Evolutionary conservation across 1,140 invertebrate species (phyloP), one percentile per base, ranked within the genome.

Genomic region (Orius insidiosus): DNA sequence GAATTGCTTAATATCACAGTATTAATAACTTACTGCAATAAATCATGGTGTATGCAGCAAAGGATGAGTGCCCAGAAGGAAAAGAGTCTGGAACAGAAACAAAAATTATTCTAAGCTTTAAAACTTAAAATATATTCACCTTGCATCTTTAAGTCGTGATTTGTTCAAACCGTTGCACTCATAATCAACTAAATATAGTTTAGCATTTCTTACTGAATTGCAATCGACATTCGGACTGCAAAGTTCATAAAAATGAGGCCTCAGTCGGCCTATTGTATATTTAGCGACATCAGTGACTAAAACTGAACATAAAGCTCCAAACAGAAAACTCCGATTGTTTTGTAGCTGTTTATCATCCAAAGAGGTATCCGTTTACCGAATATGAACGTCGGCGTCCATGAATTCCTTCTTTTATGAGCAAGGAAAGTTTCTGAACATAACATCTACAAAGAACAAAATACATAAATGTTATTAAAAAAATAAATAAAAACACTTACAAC

Each of bases 181-280:
- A 55, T 76, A 83, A 30, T 74, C 55, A 5, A 67, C 66, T 36
- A 81, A 75, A 55, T 83, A 85, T 31, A n/a, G 40, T 8, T 45
- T 46, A 41, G 52, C n/a, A 45, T 55, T 45, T 0, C 16, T 9
- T 0, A 31, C n/a, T 3, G 10, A 6, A n/a, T 1, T 31, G 34
- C 55, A 57, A 19, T 54, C 37, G 37, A 80, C 61, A 34, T 68
- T 59, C 0, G 80, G 81, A 24, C 66, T 57, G 53, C 81, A 85
- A 10, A 84, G 70, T 53, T 70, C 68, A 51, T 90, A 74, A 64
- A 96, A 97, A 65, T 97, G 88, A 6, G 93, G 93, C 53, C 93
- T 66, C 46, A 96, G 64, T 40, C 90, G 70, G 18, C 93, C 93
- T 49, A 96, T 78, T 1, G 79, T 78, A 56, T 93, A 94, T 63